phyloP scores from a whole-genome alignment of 2,113 vertebrate genomes.

The Lepus americanus region DNA sequence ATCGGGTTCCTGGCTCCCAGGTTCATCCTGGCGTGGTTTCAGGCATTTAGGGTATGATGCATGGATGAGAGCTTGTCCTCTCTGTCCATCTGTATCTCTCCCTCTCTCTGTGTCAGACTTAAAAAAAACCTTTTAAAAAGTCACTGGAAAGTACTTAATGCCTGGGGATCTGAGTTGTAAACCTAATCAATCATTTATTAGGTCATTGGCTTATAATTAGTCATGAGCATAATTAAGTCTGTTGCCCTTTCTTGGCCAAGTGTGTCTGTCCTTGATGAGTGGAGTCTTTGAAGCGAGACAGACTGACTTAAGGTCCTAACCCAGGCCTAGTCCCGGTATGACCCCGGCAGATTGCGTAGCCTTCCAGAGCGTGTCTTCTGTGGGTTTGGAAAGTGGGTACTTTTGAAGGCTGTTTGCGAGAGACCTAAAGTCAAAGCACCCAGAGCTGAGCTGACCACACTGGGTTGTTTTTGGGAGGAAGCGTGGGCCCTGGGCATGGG shows the following conservation, averaged over 20 bases:
- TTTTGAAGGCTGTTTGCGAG: slow-evolving; percentile 19
- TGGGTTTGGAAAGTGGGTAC: neutral
- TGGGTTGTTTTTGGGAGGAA: neutral
- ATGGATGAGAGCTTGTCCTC: no score
- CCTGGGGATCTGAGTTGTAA: neutral
- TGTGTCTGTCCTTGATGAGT: neutral
- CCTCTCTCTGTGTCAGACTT: no score
- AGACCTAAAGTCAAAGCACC: neutral
- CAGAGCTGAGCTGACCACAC: neutral
- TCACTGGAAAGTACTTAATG: neutral
- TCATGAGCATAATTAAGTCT: neutral
- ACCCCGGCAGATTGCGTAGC: neutral
- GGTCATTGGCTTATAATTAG: neutral
- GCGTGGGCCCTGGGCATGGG: neutral
- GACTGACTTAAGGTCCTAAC: neutral
- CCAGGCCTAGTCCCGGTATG: neutral
- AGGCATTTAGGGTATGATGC: no score
- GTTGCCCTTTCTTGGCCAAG: neutral
- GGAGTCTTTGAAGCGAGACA: slow-evolving; percentile 5
- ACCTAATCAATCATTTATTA: neutral
- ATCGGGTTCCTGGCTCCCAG: no score
- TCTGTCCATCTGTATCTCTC: no score
- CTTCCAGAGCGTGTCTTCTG: slow-evolving; percentile 15
- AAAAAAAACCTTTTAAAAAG: neutral
- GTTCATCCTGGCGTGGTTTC: no score